A percentile compares a stretch with the other conserved stretches of the same genome.
Conservation (phyloP, 2,888 invertebrate genomes). For the Aethes cnicana region DNA sequence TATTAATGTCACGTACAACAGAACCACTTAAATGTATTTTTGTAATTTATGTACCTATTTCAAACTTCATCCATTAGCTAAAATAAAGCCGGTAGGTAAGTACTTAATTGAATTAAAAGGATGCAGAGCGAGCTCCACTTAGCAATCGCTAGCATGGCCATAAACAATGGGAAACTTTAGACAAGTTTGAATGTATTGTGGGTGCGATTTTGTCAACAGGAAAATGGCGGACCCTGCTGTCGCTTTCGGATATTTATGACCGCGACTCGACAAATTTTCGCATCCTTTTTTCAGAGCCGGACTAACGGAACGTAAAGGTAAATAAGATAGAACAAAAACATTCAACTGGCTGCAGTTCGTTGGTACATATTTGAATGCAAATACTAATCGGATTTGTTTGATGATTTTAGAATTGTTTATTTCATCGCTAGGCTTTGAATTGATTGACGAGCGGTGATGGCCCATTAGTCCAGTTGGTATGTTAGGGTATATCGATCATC, state of each 20-base stretch:
- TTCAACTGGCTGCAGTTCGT: slow-evolving; percentile 30
- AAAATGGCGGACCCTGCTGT: slow-evolving; percentile 76
- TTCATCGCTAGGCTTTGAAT: too few species aligned
- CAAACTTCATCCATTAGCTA: slow-evolving; percentile 9
- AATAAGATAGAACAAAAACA: slow-evolving; percentile 57
- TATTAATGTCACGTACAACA: too few species aligned
- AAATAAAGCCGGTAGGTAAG: slow-evolving; percentile 19
- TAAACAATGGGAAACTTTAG: slow-evolving; percentile 76
- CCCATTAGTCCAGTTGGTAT: too few species aligned
- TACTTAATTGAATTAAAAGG: slow-evolving; percentile 58
- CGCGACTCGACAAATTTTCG: slow-evolving; percentile 69
- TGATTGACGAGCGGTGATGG: too few species aligned
- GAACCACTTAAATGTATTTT: slow-evolving; percentile 1
- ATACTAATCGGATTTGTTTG: background rate
- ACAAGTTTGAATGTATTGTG: slow-evolving; percentile 76
- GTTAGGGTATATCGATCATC: too few species aligned
- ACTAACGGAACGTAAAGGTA: slow-evolving; percentile 65
- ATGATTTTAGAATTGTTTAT: background rate
- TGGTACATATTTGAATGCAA: background rate
- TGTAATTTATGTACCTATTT: background rate
- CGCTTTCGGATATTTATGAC: slow-evolving; percentile 73
- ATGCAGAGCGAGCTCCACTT: slow-evolving; percentile 50
- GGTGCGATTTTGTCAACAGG: slow-evolving; percentile 79
- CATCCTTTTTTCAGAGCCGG: slow-evolving; percentile 66
- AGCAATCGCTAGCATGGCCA: slow-evolving; percentile 55